phyloP scores from a whole-genome alignment of 2,797 vertebrate genomes.

The Pangasius mekongensis region DNA sequence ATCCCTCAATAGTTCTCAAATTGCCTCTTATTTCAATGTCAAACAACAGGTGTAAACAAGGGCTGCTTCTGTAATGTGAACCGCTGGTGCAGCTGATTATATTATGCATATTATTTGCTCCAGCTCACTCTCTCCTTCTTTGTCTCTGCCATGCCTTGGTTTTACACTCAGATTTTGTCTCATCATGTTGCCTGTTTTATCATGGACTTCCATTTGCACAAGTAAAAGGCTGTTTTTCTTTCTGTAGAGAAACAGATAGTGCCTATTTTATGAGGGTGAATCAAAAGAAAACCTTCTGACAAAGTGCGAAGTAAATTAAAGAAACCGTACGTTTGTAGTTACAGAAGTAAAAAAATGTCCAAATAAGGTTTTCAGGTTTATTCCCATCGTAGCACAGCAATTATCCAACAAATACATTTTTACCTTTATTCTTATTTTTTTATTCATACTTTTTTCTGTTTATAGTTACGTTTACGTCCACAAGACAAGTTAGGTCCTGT shows the following conservation, averaged over 20 bases:
- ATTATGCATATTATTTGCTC: background rate
- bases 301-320: background rate
- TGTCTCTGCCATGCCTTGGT: background rate
- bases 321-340: background rate
- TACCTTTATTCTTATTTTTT: no score
- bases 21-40: slow-evolving; percentile 27
- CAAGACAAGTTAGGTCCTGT: background rate
- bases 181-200: background rate
- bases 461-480: background rate
- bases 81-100: background rate
- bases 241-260: background rate
- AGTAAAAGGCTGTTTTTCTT: background rate
- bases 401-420: background rate
- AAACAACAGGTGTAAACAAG: slow-evolving; percentile 11
- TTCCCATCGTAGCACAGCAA: background rate
- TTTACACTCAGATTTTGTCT: background rate
- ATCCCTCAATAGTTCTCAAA: background rate
- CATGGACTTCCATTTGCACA: no score
- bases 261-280: background rate
- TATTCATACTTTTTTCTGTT: background rate
- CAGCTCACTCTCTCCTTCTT: background rate
- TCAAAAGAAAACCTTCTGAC: background rate
- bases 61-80: background rate
- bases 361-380: background rate
- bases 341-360: background rate